phyloP scores from a whole-genome alignment of 2,113 vertebrate species.

The Girardinichthys multiradiatus region DNA sequence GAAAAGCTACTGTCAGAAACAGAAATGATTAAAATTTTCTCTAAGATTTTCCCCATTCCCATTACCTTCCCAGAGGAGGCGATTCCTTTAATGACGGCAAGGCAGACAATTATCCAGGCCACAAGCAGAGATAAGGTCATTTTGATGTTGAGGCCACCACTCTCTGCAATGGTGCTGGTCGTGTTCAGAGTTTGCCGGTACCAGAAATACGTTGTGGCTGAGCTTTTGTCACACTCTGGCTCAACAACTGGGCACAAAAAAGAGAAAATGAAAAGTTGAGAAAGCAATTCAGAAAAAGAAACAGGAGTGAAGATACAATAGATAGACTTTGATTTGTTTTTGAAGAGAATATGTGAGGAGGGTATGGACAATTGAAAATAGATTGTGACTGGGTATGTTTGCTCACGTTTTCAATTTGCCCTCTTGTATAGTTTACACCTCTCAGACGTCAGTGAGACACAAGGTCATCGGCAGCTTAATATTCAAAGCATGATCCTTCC shows the following conservation, averaged over 20 bases:
- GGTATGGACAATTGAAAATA: neutral
- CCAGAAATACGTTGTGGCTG: constrained; percentile 98
- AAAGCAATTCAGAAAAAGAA: neutral
- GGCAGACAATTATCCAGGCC: constrained; percentile 94
- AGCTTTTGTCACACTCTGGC: constrained; percentile 95
- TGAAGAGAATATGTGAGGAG: neutral
- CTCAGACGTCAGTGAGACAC: constrained; percentile 22
- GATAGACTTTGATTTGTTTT: neutral
- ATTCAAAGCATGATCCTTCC: constrained; percentile 36
- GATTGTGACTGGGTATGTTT: constrained; percentile 38
- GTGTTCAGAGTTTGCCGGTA: constrained; percentile 96
- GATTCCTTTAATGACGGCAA: constrained; percentile 96
- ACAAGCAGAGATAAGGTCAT: constrained; percentile 93
- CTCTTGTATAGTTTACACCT: constrained; percentile 27
- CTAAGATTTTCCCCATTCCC: neutral
- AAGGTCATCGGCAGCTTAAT: constrained; percentile 49
- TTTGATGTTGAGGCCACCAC: constrained; percentile 93
- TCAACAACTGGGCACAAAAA: constrained; percentile 85
- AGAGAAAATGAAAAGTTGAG: neutral
- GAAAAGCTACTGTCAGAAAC: neutral
- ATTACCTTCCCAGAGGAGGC: constrained; percentile 96
- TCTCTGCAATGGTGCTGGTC: constrained; percentile 93
- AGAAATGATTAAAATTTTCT: neutral
- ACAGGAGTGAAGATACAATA: neutral
- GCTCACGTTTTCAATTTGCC: constrained; percentile 33